phyloP scores from a whole-genome alignment of 2,113 vertebrate genomes.

The Apteryx mantelli region DNA sequence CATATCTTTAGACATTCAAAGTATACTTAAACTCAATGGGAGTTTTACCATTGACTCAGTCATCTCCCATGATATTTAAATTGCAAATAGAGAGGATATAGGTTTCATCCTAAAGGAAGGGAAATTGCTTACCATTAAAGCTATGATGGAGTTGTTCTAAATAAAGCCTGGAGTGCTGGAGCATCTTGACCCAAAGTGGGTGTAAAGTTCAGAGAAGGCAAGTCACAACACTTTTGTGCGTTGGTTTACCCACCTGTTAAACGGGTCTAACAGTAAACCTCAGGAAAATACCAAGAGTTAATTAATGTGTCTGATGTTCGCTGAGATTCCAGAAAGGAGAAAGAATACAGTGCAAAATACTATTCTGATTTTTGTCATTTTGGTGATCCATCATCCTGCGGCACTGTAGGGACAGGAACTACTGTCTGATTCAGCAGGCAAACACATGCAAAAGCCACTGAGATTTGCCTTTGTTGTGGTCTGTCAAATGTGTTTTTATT shows the following conservation, averaged over 20 bases:
- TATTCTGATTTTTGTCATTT: slow-evolving; percentile 21
- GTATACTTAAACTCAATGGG: not conserved
- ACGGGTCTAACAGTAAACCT: slow-evolving; percentile 43
- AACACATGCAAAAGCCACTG: slow-evolving; percentile 43
- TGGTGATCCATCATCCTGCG: slow-evolving; percentile 29
- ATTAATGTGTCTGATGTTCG: slow-evolving; percentile 34
- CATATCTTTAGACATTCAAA: not conserved
- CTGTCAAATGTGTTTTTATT: slow-evolving; percentile 67
- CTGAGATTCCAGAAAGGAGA: slow-evolving; percentile 14
- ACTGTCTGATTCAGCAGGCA: slow-evolving; percentile 57
- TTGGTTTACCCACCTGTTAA: slow-evolving; percentile 56
- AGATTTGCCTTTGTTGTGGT: slow-evolving; percentile 65
- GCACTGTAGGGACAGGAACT: slow-evolving; percentile 41
- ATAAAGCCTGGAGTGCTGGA: slow-evolving; percentile 50
- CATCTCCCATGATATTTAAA: slow-evolving; percentile 32
- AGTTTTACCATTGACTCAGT: slow-evolving; percentile 22
- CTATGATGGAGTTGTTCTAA: slow-evolving; percentile 55
- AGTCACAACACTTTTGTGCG: slow-evolving; percentile 46
- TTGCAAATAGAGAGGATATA: slow-evolving; percentile 50
- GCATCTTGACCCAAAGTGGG: slow-evolving; percentile 41
- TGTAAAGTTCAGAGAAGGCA: slow-evolving; percentile 53
- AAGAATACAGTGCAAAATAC: not conserved
- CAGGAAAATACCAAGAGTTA: slow-evolving; percentile 33
- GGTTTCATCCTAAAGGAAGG: slow-evolving; percentile 53
- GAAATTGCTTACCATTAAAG: slow-evolving; percentile 53